phyloP scores from a whole-genome alignment of 2,113 vertebrate genomes.

The Carollia perspicillata region DNA sequence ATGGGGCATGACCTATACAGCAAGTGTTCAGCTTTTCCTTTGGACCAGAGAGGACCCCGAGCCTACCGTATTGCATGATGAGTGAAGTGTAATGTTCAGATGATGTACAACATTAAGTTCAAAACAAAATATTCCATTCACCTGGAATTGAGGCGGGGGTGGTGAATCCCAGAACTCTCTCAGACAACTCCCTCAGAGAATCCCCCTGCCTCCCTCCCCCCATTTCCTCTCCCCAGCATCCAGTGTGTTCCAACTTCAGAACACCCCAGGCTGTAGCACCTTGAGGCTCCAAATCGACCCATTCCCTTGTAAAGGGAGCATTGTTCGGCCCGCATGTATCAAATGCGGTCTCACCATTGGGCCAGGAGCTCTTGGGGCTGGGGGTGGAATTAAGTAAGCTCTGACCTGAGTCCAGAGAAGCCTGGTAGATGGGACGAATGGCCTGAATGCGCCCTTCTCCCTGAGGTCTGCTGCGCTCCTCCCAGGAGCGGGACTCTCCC shows the following conservation, averaged over 20 bases:
- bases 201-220: too few species aligned
- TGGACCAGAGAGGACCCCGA: background rate
- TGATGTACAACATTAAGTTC: conserved; percentile 62
- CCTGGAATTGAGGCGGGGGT: background rate
- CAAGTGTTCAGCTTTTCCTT: background rate
- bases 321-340: background rate
- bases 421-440: background rate
- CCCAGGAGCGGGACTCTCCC: background rate
- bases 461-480: background rate
- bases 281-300: background rate
- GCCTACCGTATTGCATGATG: conserved; percentile 40
- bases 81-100: conserved; percentile 71
- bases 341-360: background rate
- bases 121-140: conserved; percentile 63
- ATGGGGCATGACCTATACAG: background rate
- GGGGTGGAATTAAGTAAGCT: background rate
- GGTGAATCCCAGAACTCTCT: background rate
- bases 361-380: background rate
- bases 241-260: background rate
- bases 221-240: background rate
- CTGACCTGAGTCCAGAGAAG: background rate
- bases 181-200: background rate
- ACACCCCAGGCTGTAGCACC: background rate
- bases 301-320: background rate
- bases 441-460: background rate